These are phyloP conservation scores for Venustaconcha ellipsiformis DNA, from an alignment of 1,140 invertebrate genomes.

Conservation along the genomic window DNA sequence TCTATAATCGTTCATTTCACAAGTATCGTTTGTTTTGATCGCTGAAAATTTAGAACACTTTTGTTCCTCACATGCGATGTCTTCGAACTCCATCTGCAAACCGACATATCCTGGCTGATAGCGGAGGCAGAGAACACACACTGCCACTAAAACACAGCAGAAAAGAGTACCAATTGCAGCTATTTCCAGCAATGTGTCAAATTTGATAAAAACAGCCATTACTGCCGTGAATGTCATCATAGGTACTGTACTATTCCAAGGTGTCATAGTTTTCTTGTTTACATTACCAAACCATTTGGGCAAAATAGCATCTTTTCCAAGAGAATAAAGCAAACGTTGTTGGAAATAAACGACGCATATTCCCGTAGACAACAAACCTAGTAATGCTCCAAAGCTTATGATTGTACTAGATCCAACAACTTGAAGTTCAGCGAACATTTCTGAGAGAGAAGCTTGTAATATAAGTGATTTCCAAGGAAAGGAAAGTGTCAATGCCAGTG, in stretches of 20 bases:
- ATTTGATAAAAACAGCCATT: slow-evolving; percentile 85
- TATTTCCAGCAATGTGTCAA: slow-evolving; percentile 86
- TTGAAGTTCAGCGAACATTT: slow-evolving; percentile 43
- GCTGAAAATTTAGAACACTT: too few relatives aligned
- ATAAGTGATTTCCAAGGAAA: slow-evolving; percentile 54
- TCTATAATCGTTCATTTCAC: background rate
- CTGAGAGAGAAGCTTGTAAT: slow-evolving; percentile 41
- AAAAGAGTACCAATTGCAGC: slow-evolving; percentile 91
- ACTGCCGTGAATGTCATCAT: slow-evolving; percentile 78
- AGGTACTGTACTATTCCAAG: slow-evolving; percentile 81
- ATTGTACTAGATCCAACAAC: slow-evolving; percentile 58
- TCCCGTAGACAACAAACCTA: slow-evolving; percentile 71
- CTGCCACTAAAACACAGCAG: slow-evolving; percentile 89
- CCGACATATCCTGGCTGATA: slow-evolving; percentile 48
- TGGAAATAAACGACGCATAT: slow-evolving; percentile 95
- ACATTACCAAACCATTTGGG: slow-evolving; percentile 78
- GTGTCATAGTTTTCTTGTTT: slow-evolving; percentile 68
- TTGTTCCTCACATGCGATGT: slow-evolving; percentile 35
- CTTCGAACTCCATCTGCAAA: slow-evolving; percentile 57
- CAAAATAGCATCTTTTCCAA: slow-evolving; percentile 93
- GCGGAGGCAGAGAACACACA: slow-evolving; percentile 83
- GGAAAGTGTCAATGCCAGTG: slow-evolving; percentile 59
- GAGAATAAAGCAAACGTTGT: slow-evolving; percentile 91
- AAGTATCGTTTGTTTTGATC: background rate
- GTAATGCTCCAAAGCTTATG: slow-evolving; percentile 61